Evolutionary conservation across 2,113 vertebrate genomes (phyloP), one percentile per base, ranked within the genome.

Genomic region (Aphyosemion australe): DNA sequence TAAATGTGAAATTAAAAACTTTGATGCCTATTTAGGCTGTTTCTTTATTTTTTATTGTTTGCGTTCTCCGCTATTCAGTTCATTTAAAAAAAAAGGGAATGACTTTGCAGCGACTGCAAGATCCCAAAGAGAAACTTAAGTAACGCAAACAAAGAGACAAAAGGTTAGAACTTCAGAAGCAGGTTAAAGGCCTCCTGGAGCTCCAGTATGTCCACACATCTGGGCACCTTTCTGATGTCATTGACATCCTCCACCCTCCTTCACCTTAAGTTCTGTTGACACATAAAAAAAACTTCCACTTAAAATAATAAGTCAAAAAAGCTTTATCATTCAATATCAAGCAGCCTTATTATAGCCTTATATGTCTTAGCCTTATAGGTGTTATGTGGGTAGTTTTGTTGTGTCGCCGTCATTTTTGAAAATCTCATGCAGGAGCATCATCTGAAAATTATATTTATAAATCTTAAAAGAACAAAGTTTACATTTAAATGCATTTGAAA

Each of bases 201-300:
- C 62, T 69, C 43, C 87, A 91, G 82, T 89, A 89, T 90, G 90
- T 21, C 79, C 26, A 31, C 86, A 89, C 89, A 92, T 90, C 91
- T 92, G 90, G 86, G 61, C 61, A 55, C 31, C 59, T 46, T 74
- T 45, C 58, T 51, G 48, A 69, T 67, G 54, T 47, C 26, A 26
- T 26, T 26, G 26, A 26, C 26, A 20, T 21, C 62, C 39, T 15
- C 12, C 15, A 18, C 10, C 15, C 42, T 60, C 18, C 26, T 26
- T 26, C 21, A 53, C 20, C n/a, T 26, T 12, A 52, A 51, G 52
- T 58, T 68, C n/a, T 20, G 1, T 26, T 51, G 57, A 41, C 48
- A 54, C 31, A 56, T 19, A 1, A 12, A 51, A 55, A 51, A 54
- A 46, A 5, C 26, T 26, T 13, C 19, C 34, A 39, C 49, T 45